These are phyloP conservation scores for Lagodon rhomboides DNA, from an alignment of 2,797 vertebrate species.

Conservation along the genomic window DNA sequence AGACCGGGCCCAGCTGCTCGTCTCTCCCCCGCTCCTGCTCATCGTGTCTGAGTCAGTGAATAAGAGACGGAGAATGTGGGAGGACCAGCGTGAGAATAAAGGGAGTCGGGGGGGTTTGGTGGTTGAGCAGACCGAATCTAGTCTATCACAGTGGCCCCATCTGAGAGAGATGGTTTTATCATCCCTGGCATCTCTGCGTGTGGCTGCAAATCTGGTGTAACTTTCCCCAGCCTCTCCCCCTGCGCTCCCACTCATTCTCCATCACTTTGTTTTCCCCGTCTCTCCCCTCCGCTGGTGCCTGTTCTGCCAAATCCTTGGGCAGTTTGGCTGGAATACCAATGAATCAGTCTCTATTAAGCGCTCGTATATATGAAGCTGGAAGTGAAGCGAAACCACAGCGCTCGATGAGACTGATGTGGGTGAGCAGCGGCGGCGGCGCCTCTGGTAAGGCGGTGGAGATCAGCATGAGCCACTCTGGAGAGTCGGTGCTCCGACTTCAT, in stretches of 20 bases:
- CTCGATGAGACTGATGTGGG: constrained; percentile 68
- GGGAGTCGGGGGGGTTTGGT: constrained; percentile 11
- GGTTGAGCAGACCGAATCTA: constrained; percentile 55
- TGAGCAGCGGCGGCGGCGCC: constrained; percentile 66
- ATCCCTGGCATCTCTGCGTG: constrained; percentile 64
- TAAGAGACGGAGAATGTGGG: constrained; percentile 51
- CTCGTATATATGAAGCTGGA: constrained; percentile 57
- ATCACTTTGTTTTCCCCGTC: constrained; percentile 63
- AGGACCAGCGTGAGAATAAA: constrained; percentile 44
- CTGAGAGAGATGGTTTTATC: constrained; percentile 70
- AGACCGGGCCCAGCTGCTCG: constrained; percentile 65
- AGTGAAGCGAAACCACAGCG: constrained; percentile 62
- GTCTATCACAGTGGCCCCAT: constrained; percentile 64
- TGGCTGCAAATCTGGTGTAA: constrained; percentile 59
- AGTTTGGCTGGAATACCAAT: constrained; percentile 71
- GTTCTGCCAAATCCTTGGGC: constrained; percentile 58
- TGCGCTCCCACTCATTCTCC: constrained; percentile 48
- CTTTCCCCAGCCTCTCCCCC: constrained; percentile 48
- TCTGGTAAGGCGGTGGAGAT: constrained; percentile 69
- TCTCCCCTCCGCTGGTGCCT: constrained; percentile 52
- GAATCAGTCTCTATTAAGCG: constrained; percentile 73
- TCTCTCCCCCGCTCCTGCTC: constrained; percentile 66
- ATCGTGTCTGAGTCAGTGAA: constrained; percentile 69
- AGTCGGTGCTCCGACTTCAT: constrained; percentile 60
- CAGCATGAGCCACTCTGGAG: constrained; percentile 65